Base-by-base conservation (phyloP, 1,140 invertebrate genomes). In the Pararge aegeria region DNA sequence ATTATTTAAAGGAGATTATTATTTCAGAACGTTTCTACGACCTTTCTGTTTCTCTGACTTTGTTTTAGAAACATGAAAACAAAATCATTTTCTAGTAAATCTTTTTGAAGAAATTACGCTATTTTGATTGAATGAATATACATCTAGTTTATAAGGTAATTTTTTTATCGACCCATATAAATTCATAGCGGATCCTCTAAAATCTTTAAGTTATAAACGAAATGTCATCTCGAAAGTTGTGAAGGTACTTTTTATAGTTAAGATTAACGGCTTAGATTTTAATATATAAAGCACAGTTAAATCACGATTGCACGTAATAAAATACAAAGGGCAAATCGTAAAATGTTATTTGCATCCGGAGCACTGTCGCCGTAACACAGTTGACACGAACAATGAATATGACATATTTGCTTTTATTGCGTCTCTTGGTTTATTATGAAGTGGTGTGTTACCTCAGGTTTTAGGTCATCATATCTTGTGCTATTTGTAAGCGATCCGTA, bases 1-100 rank as follows among this genome's bases (percentile, higher is more conserved):
- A 46, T 46, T 46, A 46, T 46, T 46, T 46, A 46, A 18, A 42
- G 24, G 38, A 42, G 44, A 20, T 15, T 18, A 21, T 46, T 46
- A 21, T 46, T 24, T 46, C 19, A 5, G 18, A 7, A 13, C 44
- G 19, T 46, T 20, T 15, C 18, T 20, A 21, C 20, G 44, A 24
- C 18, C 20, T 20, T 18, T 34, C 10, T 34, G 30, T 7, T 34
- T 34, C 30, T 18, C 5, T 12, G n/a, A 42, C 38, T 42, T 18
- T 42, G 38, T 34, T 34, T 34, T 34, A 10, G 10, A 34, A 34
- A 34, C 10, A 34, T 30, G n/a, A 12, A 34, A 1, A 34, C 10
- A 34, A 34, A 30, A 10, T 30, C 1, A 7, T 10, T 30, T 30
- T 6, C 10, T 34, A 34, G 1, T 34, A 34, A 6, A 34, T 12